Evolutionary conservation across 2,888 invertebrate genomes (phyloP), one percentile per base, ranked within the genome.

Genomic region (Nysson spinosus): DNA sequence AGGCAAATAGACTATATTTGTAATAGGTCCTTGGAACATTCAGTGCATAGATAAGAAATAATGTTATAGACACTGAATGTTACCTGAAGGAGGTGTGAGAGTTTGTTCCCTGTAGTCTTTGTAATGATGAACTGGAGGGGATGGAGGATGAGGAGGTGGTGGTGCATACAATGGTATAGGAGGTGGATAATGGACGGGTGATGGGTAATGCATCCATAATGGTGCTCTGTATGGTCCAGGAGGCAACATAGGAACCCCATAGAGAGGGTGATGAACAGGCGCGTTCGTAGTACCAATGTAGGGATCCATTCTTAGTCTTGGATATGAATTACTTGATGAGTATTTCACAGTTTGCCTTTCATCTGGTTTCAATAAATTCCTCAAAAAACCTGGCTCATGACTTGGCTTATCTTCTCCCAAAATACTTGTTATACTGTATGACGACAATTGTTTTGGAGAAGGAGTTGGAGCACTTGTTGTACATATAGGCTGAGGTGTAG

Each of bases 371-470:
- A 87, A 76, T 60, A 87, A 71, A 60, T 83, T 87, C 50, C 87
- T 77, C 64, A 87, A 67, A 67, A 87, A 87, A 14, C 86, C 86
- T 6, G 85, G 83, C 42, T 87, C 87, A 0, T 87, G 83, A 85
- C 83, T 88, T 16, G 87, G 90, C 75, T 88, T 90, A 86, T 91
- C 90, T 70, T 92, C 92, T 62, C 93, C 93, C 79, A 95, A 89
- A 84, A 95, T 89, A 69, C 95, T 95, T 83, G 94, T 94, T 86
- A 95, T 95, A 89, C 95, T 95, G 88, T 95, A 95, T 85, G 93
- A 94, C 87, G 93, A 92, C 72, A 90, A 79, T 85, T 90, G 82
- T 83, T 88, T 86, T 11, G 85, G 80, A 14, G 83, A 84, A 4
- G 86, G 78, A 39, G 83, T 81, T 55, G 75, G 77, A 42, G 73